These are phyloP conservation scores for Parnassius glacialis DNA, from an alignment of 2,888 invertebrate genomes.

Conservation along the genomic window DNA sequence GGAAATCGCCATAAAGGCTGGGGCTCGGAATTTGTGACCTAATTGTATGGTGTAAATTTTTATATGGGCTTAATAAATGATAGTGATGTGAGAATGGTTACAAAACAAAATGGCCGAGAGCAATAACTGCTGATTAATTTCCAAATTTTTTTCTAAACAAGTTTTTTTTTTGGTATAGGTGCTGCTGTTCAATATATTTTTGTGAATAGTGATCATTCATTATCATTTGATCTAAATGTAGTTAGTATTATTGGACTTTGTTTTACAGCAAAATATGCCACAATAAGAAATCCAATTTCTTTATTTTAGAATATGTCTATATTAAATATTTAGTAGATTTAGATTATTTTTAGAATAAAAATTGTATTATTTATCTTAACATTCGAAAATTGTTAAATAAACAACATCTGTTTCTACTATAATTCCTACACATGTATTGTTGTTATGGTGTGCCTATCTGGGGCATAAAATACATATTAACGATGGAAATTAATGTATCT, in stretches of 20 bases:
- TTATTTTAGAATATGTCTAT: conserved; percentile 70
- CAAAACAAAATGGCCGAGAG: conserved; percentile 41
- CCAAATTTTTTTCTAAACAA: conserved; percentile 46
- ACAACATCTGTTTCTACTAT: conserved; percentile 48
- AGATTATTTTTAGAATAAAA: conserved; percentile 71
- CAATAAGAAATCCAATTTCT: conserved; percentile 64
- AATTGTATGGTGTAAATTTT: conserved; percentile 77
- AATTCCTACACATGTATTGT: conserved; percentile 49
- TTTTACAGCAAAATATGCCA: conserved; percentile 45
- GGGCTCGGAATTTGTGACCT: conserved; percentile 63
- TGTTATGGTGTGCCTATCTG: conserved; percentile 45
- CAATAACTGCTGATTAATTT: conserved; percentile 35
- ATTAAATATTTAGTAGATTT: conserved; percentile 76
- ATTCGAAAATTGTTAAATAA: conserved; percentile 62
- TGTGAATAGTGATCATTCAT: conserved; percentile 48
- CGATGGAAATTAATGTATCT: conserved; percentile 39
- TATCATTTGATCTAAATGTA: conserved; percentile 35
- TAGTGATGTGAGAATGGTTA: conserved; percentile 51
- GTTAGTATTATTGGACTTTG: conserved; percentile 22
- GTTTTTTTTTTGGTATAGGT: conserved; percentile 52
- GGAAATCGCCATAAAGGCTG: conserved; percentile 54
- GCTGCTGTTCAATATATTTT: conserved; percentile 50
- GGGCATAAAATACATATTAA: conserved; percentile 46
- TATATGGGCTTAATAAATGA: conserved; percentile 74
- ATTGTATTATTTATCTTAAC: conserved; percentile 79